Percentiles rank a stretch among this genome's conserved stretches.
These are phyloP conservation scores for Menidia beryllina DNA, from an alignment of 2,113 vertebrate genomes.

Conservation along the genomic window DNA sequence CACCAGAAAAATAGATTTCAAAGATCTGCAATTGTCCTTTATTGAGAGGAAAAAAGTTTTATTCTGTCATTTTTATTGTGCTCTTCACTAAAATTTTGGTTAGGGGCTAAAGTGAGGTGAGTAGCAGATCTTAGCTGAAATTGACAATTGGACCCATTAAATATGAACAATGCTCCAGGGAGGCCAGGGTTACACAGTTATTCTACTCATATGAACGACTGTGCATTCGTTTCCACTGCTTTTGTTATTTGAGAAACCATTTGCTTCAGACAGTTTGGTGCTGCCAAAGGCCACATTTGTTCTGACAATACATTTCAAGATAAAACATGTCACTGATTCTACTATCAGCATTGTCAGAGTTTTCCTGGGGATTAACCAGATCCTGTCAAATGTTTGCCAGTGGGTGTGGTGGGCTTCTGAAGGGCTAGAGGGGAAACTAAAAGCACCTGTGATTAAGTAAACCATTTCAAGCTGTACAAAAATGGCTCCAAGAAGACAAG, in stretches of 20 bases:
- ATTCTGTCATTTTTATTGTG: no score
- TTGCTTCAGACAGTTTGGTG: slow-evolving; percentile 3
- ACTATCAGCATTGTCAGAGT: slow-evolving; percentile 19
- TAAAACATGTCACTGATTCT: slow-evolving; percentile 20
- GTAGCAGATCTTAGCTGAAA: background rate
- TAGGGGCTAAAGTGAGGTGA: no score
- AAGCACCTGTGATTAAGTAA: slow-evolving; percentile 49
- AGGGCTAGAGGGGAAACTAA: slow-evolving; percentile 20
- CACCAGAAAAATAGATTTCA: no score
- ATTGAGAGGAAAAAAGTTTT: no score
- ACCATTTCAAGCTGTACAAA: slow-evolving; percentile 8
- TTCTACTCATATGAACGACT: background rate
- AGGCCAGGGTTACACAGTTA: background rate
- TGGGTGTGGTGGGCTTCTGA: slow-evolving; percentile 50
- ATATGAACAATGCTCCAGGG: background rate
- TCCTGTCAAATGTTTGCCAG: slow-evolving; percentile 40
- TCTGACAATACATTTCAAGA: slow-evolving; percentile 9
- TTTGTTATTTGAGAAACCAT: background rate
- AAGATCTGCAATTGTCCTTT: no score
- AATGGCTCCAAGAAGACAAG: slow-evolving; percentile 10
- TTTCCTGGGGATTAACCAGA: slow-evolving; percentile 48
- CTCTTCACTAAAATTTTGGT: no score
- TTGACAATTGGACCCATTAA: background rate
- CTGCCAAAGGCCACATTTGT: slow-evolving; percentile 3
- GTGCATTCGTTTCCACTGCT: background rate